phyloP scores from a whole-genome alignment of 2,113 vertebrate species.

The Thymallus thymallus region DNA sequence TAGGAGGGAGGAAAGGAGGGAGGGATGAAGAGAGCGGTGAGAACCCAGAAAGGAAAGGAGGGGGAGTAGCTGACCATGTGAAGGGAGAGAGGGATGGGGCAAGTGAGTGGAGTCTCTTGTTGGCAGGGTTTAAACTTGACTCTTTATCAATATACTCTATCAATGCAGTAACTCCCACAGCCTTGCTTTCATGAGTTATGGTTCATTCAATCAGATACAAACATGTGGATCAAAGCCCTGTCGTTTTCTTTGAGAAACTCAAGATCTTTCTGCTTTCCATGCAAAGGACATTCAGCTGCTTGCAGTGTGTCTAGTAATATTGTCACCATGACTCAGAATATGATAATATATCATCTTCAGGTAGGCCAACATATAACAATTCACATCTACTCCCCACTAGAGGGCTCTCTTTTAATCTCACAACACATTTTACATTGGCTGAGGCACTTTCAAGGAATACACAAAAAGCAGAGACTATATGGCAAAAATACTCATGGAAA shows the following conservation, averaged over 20 bases:
- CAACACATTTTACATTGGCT: no score
- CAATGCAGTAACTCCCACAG: not conserved
- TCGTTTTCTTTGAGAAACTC: not conserved
- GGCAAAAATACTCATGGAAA: no score
- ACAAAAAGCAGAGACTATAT: no score
- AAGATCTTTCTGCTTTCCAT: not conserved
- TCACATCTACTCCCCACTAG: no score
- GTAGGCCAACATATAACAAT: no score
- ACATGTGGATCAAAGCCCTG: not conserved
- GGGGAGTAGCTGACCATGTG: not conserved
- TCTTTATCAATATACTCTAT: not conserved
- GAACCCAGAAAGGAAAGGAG: not conserved
- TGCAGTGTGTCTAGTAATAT: no score
- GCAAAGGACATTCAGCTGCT: not conserved
- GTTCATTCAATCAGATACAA: not conserved
- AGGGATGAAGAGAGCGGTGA: not conserved
- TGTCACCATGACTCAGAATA: no score
- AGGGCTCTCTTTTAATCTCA: no score
- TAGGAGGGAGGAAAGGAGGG: not conserved
- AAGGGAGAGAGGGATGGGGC: not conserved
- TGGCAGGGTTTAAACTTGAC: constrained; percentile 16
- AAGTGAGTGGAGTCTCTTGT: not conserved
- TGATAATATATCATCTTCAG: no score
- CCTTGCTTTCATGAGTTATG: not conserved
- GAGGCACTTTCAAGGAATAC: no score